These are phyloP conservation scores for Hemicordylus capensis DNA, from an alignment of 2,113 vertebrate species.

Conservation along the genomic window DNA sequence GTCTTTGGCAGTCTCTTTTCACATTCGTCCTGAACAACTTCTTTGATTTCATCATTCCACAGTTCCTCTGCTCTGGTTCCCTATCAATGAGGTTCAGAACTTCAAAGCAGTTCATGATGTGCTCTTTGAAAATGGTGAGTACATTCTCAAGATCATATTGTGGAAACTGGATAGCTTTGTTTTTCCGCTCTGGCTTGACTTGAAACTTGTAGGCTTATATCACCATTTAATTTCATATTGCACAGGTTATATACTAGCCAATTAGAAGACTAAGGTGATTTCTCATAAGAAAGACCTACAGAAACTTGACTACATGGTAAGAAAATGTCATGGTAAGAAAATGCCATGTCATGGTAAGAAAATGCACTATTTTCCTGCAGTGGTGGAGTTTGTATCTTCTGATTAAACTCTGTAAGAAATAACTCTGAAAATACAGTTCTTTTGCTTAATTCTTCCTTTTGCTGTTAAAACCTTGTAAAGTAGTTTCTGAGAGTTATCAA, in stretches of 20 bases:
- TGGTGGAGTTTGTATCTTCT: background rate
- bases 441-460: background rate
- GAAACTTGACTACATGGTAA: background rate
- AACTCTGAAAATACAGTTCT: background rate
- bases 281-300: background rate
- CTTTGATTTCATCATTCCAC: no score
- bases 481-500: background rate
- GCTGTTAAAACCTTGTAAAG: background rate
- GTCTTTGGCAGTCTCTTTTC: no score
- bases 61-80: no score
- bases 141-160: no score
- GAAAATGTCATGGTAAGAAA: background rate
- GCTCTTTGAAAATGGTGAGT: no score
- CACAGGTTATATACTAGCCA: background rate
- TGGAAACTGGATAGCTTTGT: no score
- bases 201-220: background rate
- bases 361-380: background rate
- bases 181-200: no score
- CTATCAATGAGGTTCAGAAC: no score
- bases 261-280: background rate
- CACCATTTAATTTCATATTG: no score
- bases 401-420: background rate
- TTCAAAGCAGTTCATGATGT: no score
- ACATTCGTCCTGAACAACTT: no score
- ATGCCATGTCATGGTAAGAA: background rate